Conservation (phyloP, 2,888 invertebrate genomes). For the Harmothoe impar region DNA sequence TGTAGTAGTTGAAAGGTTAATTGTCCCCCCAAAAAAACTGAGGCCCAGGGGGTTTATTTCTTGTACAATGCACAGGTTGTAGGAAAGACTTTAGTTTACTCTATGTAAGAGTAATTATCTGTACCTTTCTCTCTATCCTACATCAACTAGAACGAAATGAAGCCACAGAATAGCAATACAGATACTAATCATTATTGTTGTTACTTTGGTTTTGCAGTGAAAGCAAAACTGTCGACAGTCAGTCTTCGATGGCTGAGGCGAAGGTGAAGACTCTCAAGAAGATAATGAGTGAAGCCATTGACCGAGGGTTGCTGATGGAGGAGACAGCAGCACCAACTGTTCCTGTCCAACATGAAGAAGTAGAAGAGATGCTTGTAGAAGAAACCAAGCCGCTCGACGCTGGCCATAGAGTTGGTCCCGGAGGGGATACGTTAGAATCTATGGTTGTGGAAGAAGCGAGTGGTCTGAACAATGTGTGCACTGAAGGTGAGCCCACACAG, state of each 20-base stretch:
- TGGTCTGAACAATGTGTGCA: neutral
- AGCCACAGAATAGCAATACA: too few species aligned
- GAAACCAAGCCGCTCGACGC: neutral
- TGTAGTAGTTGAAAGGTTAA: too few species aligned
- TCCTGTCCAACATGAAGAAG: neutral
- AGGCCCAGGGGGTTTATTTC: neutral
- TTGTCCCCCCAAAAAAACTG: neutral
- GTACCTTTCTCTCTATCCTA: too few species aligned
- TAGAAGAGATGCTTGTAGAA: neutral
- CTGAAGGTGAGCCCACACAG: too few species aligned
- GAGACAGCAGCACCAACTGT: neutral
- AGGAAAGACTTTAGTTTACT: too few species aligned
- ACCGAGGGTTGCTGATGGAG: neutral
- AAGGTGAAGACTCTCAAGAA: constrained; percentile 38
- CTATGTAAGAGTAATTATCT: too few species aligned
- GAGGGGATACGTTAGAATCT: neutral
- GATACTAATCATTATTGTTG: too few species aligned
- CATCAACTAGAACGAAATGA: too few species aligned
- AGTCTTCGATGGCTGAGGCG: neutral
- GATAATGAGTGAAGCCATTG: neutral
- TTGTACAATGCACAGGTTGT: neutral
- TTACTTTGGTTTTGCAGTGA: constrained; percentile 53
- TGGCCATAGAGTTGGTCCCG: neutral
- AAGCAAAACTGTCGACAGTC: neutral
- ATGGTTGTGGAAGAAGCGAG: neutral